Percentiles rank a stretch among this genome's conserved stretches.
Evolutionary conservation across 2,888 invertebrate genomes (phyloP).

Genomic region (Chrysodeixis includens): DNA sequence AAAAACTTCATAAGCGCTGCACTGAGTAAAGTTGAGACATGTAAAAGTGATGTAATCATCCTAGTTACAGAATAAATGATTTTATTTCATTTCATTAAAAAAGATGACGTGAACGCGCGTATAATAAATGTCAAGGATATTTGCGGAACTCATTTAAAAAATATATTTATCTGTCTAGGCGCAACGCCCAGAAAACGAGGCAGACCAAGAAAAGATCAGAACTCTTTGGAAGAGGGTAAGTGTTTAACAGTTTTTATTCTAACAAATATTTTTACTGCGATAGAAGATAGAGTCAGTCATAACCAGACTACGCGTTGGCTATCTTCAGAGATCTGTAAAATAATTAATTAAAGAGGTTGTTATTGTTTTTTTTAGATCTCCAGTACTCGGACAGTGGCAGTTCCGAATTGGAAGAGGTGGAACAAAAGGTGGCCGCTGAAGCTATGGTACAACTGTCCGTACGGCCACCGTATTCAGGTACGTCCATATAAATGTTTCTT

Average conservation of each 20-base stretch:
- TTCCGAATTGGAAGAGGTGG: slow-evolving; percentile 86
- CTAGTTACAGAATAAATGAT: no score
- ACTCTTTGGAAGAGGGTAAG: slow-evolving; percentile 93
- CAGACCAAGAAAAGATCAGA: slow-evolving; percentile 89
- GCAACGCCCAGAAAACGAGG: slow-evolving; percentile 84
- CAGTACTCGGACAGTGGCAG: slow-evolving; percentile 88
- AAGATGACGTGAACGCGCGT: no score
- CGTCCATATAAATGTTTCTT: neutral
- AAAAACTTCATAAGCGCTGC: no score
- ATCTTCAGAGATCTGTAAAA: no score
- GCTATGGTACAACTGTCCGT: slow-evolving; percentile 92
- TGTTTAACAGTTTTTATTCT: neutral
- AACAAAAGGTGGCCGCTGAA: slow-evolving; percentile 92
- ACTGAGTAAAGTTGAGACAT: no score
- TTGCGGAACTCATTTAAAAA: no score
- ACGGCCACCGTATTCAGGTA: slow-evolving; percentile 61
- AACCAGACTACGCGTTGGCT: no score
- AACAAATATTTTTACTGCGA: neutral
- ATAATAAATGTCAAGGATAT: no score
- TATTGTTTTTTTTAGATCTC: slow-evolving; percentile 71
- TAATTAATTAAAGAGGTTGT: no score
- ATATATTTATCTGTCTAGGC: slow-evolving; percentile 58
- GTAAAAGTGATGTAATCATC: no score
- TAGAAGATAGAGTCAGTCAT: no score
- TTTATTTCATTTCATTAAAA: no score